Evolutionary conservation across 2,888 invertebrate genomes (phyloP), one percentile per base, ranked within the genome.

Genomic region (Buathra laborator): DNA sequence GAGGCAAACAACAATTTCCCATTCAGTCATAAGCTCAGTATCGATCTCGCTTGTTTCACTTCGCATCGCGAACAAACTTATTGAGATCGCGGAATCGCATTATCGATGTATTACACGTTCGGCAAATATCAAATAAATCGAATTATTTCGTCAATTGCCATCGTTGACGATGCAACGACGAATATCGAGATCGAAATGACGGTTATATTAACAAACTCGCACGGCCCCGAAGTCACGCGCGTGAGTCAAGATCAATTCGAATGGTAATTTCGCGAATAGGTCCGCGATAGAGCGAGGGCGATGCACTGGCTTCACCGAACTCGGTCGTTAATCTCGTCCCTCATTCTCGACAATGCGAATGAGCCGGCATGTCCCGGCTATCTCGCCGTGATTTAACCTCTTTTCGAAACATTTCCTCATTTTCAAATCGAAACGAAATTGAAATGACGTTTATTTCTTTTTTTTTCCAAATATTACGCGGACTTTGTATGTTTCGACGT

Each of bases 211-310:
- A 77, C 48, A 51, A 68, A 46, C 24, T 44, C 19, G 68, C 5
- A 12, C 24, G n/a, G 5, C 24, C 12, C 5, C 5, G 32, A 48
- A 46, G 48, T 64, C 29, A 32, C 29, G 12, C 29, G 70, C n/a
- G 78, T 64, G 19, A 29, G 32, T 59, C 70, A 66, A 67, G 77
- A 83, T 90, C 89, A 87, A 90, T 90, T 89, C 87, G 86, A 87
- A 88, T 87, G 87, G 83, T 89, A 89, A 90, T 90, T 90, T 82
- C 53, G 19, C 71, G 86, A 84, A 88, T 88, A 86, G 51, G 16
- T n/a, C 14, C 16, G 24, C 62, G 80, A 66, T 56, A 19, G 71
- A 19, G 24, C 32, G 10, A 48, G 68, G 16, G 10, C 74, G 51
- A 67, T 59, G 37, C 59, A 56, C n/a, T 53, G 37, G 16, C 24